These are phyloP conservation scores for Tenthredo scrophulariae DNA, from an alignment of 2,888 invertebrate genomes.

Conservation along the genomic window DNA sequence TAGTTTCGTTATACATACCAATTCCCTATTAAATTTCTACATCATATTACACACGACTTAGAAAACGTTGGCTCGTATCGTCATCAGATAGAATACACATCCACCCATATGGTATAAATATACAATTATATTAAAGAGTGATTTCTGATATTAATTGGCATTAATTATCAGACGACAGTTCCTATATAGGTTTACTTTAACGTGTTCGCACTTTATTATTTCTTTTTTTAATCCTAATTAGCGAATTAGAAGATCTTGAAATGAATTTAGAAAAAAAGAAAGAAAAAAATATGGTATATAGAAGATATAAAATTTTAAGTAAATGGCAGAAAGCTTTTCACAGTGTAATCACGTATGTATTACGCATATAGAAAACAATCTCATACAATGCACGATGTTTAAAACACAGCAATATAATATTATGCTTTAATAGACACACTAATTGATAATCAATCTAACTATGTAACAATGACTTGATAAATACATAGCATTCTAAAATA, in stretches of 20 bases:
- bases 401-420: constrained; percentile 13
- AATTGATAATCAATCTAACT: neutral
- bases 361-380: neutral
- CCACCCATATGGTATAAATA: neutral
- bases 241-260: constrained; percentile 7
- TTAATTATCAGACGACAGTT: constrained; percentile 45
- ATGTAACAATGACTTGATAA: constrained; percentile 44
- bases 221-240: neutral
- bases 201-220: constrained; percentile 8
- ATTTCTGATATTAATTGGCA: constrained; percentile 36
- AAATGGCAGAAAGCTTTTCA: constrained; percentile 2
- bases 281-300: neutral
- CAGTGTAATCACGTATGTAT: neutral
- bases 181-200: constrained; percentile 46
- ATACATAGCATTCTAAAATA: constrained; percentile 45
- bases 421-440: constrained; percentile 1
- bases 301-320: neutral
- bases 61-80: constrained; percentile 1
- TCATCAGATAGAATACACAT: neutral
- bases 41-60: neutral
- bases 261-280: neutral
- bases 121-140: constrained; percentile 23
- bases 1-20: neutral
- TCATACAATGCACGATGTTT: constrained; percentile 22
- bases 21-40: constrained; percentile 6